Conservation (phyloP, 2,113 vertebrate species). For the Ceyx cyanopectus region DNA sequence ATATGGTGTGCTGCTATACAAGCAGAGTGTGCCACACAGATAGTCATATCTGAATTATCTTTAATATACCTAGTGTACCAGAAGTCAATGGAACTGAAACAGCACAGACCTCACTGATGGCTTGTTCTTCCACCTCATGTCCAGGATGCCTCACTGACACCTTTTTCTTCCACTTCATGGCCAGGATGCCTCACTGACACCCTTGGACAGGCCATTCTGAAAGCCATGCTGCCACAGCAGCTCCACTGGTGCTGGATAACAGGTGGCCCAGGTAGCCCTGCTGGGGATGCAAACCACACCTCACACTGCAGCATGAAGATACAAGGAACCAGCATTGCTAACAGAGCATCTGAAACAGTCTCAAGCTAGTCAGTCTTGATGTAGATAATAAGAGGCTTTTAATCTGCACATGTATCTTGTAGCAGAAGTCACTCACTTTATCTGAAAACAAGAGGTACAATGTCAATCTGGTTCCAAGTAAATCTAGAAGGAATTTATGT, state of each 20-base stretch:
- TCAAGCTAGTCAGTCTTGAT: neutral
- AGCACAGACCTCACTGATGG: neutral
- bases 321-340: neutral
- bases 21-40: neutral
- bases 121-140: neutral
- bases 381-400: neutral
- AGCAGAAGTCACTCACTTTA: rapidly evolving
- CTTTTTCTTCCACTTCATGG: neutral
- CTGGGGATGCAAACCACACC: neutral
- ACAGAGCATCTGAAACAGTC: neutral
- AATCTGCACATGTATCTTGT: neutral
- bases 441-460: rapidly evolving
- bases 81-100: neutral
- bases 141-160: neutral
- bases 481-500: neutral
- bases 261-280: neutral
- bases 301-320: neutral
- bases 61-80: constrained; percentile 7
- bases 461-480: rapidly evolving
- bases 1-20: neutral
- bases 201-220: neutral
- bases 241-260: neutral
- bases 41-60: constrained; percentile 39
- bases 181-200: neutral
- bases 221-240: neutral